Evolutionary conservation across 2,797 vertebrate species (phyloP).

Genomic region (Vespertilio murinus): DNA sequence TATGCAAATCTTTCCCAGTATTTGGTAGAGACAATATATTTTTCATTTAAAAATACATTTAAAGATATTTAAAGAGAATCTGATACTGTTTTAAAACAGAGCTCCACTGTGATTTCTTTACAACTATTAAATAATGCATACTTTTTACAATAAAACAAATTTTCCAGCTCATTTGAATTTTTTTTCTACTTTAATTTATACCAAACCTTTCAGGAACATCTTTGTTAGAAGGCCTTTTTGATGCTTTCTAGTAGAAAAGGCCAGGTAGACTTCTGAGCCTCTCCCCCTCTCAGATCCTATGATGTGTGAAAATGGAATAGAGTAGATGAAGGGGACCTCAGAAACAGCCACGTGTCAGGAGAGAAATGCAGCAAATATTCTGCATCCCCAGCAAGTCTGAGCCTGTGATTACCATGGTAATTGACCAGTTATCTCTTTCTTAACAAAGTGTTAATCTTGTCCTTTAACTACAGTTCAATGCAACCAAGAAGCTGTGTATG

Average conservation of each 20-base stretch:
- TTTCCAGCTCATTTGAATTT: background rate
- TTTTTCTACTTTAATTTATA: background rate
- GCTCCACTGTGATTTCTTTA: background rate
- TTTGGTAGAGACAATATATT: slow-evolving; percentile 1
- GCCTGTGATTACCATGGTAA: background rate
- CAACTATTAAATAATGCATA: background rate
- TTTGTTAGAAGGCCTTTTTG: background rate
- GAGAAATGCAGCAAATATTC: background rate
- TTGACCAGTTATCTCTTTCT: background rate
- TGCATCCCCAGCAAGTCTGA: background rate
- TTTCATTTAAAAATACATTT: background rate
- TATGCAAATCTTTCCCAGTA: background rate
- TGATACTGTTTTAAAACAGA: background rate
- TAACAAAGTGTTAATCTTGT: background rate
- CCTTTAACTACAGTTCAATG: background rate
- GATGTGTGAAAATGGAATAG: background rate
- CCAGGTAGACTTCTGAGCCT: background rate
- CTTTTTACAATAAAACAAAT: slow-evolving; percentile 11
- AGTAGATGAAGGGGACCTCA: background rate
- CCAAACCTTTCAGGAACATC: background rate
- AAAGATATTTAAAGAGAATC: background rate
- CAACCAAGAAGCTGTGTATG: background rate
- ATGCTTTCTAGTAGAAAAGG: background rate
- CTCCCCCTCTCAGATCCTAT: background rate
- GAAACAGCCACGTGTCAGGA: background rate